Base-by-base conservation (phyloP, 2,113 vertebrate genomes). In the Erythrolamprus reginae region DNA sequence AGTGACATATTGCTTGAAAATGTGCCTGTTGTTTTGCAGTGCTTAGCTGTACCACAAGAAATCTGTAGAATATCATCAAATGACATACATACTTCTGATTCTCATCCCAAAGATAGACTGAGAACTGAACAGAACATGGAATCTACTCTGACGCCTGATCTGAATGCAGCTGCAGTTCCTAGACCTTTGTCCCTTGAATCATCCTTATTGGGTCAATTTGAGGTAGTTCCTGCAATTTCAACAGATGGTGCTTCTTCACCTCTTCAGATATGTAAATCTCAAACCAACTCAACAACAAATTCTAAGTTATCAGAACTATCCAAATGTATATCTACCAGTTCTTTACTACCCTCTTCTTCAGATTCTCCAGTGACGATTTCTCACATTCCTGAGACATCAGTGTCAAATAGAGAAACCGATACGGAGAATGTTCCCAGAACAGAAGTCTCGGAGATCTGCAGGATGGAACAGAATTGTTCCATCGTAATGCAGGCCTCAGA, bases 401-500 rank as follows among this genome's bases (percentile, higher is more conserved):
- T 94, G 56, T 90, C 94, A 86, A 92, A 93, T 65, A 96, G 91
- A 92, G 94, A 89, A 88, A 2, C 91, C 61, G 89, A 84, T 42
- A 87, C 55, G 4, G 91, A 92, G 89, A 94, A 92, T 65, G 12
- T 89, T 94, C 94, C 97, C 33, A 95, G 97, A 77, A 91, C 93
- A 48, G 95, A 93, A 92, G 84, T 93, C 90, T 89, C 92, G 0
- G 96, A 96, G 23, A 84, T 96, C 89, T 97, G 97, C 84, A 90
- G 65, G 0, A 0, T 51, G 23, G 89, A 17, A 0, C 96, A 95
- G 28, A 95, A 93, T 77, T 93, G 97, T 77, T 87, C 96, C 17
- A 94, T 88, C 13, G 92, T 93, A n/a, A 92, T 96, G 88, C 97
- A 96, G 92, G 95, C 95, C 10, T 38, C 94, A 0, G 95, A 96